Evolutionary conservation across 1,140 invertebrate species (phyloP), one percentile per base, ranked within the genome.

Genomic region (Myzus persicae): DNA sequence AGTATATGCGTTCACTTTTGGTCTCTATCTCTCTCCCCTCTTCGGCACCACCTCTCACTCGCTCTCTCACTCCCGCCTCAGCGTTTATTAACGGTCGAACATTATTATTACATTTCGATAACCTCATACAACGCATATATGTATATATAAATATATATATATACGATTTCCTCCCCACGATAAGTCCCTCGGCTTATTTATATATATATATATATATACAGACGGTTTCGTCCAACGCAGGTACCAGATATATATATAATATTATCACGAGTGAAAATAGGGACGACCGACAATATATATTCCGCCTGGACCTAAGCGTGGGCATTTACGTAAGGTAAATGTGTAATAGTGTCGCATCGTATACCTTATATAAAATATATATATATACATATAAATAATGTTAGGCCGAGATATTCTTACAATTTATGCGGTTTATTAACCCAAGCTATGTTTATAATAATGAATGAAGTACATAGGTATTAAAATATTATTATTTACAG

Each of bases 61-160:
- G 0, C 31, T 76, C 59, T 8, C 90, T 76, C 54, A 22, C 24
- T 24, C 8, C 40, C 59, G 36, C 42, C 24, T 18, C 59, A 26
- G 67, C 44, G 67, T 92, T 92, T 92, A 93, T 93, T 93, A 93
- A 93, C 91, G 91, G 91, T 93, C 91, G 81, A 90, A 90, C 36
- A 85, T 82, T 84, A 84, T 93, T 93, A 93, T 93, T 93, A 51
- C 84, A 48, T 84, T 92, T 92, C 91, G 91, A 92, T 92, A 92
- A 92, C 67, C 48, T n/a, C 87, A 48, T 14, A 31, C 40, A 26
- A 84, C 24, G 38, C 24, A 84, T 40, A 84, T 40, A 84, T n/a
- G n/a, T n/a, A n/a, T n/a, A n/a, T n/a, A n/a, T n/a, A n/a, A n/a
- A n/a, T n/a, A n/a, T n/a, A n/a, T n/a, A n/a, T 44, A 18, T 85